Conservation (phyloP, 2,888 invertebrate species). For the Drosophila kuntzei region DNA sequence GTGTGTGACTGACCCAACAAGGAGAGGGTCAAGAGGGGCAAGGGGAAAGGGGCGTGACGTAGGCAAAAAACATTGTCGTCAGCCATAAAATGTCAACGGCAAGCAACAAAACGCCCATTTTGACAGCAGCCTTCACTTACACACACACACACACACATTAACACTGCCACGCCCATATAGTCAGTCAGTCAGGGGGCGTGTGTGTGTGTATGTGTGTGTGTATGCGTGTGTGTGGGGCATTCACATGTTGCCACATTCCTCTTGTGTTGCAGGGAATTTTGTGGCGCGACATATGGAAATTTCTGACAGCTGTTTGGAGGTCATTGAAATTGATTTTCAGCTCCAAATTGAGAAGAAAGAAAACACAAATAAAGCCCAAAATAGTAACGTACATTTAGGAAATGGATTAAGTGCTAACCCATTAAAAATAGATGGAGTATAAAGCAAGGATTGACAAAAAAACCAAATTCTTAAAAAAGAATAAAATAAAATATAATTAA, state of each 20-base stretch:
- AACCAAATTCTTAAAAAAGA: too few relatives aligned
- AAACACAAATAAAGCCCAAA: slow-evolving; percentile 6
- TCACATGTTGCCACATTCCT: slow-evolving; percentile 43
- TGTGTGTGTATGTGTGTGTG: neutral
- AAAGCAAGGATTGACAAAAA: neutral
- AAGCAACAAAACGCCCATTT: slow-evolving; percentile 77
- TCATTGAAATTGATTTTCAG: slow-evolving; percentile 67
- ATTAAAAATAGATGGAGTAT: slow-evolving; percentile 7
- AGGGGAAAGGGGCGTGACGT: slow-evolving; percentile 23
- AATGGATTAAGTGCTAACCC: neutral
- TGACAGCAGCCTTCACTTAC: slow-evolving; percentile 47
- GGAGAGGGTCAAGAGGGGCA: too few relatives aligned
- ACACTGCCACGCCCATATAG: slow-evolving; percentile 56
- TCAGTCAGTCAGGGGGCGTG: slow-evolving; percentile 13
- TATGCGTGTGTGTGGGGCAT: slow-evolving; percentile 15
- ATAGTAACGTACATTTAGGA: neutral
- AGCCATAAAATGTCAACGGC: slow-evolving; percentile 75
- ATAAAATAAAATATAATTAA: neutral
- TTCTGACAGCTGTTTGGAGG: slow-evolving; percentile 66
- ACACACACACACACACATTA: slow-evolving; percentile 16
- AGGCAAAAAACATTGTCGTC: slow-evolving; percentile 71
- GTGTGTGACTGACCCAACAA: slow-evolving; percentile 8
- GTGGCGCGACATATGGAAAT: slow-evolving; percentile 70
- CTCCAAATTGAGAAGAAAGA: neutral
- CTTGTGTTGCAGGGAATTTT: slow-evolving; percentile 15